phyloP scores from a whole-genome alignment of 2,888 invertebrate genomes.

The Ophioninae sp. region DNA sequence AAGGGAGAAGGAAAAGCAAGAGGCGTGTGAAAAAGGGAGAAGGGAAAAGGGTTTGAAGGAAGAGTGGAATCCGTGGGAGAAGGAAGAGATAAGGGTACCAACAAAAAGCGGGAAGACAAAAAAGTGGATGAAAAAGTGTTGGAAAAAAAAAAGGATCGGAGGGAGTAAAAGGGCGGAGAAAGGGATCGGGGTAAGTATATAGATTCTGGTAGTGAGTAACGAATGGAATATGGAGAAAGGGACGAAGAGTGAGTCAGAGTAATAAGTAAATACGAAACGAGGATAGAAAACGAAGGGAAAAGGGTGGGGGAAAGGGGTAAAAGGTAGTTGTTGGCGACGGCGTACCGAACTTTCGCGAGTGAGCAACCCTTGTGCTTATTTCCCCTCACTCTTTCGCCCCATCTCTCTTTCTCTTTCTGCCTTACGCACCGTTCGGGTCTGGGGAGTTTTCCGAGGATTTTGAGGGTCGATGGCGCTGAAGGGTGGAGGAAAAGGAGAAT shows the following conservation, averaged over 20 bases:
- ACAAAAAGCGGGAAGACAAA: slow-evolving; percentile 35
- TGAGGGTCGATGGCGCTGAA: slow-evolving; percentile 50
- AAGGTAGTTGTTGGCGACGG: slow-evolving; percentile 55
- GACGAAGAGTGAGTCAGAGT: slow-evolving; percentile 40
- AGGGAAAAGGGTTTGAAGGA: neutral
- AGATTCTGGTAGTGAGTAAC: neutral
- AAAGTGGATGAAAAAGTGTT: neutral
- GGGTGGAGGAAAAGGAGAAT: slow-evolving; percentile 59
- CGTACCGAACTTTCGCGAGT: slow-evolving; percentile 54
- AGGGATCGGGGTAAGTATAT: neutral
- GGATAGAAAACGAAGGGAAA: neutral
- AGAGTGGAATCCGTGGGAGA: neutral
- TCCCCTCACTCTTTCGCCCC: neutral
- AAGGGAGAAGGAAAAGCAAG: too few relatives aligned
- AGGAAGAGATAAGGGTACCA: slow-evolving; percentile 45
- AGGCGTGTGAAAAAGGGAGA: too few relatives aligned
- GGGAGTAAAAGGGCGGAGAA: neutral
- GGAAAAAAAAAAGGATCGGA: neutral
- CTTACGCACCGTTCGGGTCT: neutral
- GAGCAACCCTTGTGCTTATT: slow-evolving; percentile 29
- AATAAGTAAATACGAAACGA: neutral
- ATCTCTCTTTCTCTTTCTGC: neutral
- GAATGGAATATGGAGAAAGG: neutral
- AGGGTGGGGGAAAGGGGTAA: slow-evolving; percentile 8
- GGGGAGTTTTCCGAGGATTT: slow-evolving; percentile 28